phyloP scores from a whole-genome alignment of 2,113 vertebrate genomes.

The Pomatorhinus ruficollis region DNA sequence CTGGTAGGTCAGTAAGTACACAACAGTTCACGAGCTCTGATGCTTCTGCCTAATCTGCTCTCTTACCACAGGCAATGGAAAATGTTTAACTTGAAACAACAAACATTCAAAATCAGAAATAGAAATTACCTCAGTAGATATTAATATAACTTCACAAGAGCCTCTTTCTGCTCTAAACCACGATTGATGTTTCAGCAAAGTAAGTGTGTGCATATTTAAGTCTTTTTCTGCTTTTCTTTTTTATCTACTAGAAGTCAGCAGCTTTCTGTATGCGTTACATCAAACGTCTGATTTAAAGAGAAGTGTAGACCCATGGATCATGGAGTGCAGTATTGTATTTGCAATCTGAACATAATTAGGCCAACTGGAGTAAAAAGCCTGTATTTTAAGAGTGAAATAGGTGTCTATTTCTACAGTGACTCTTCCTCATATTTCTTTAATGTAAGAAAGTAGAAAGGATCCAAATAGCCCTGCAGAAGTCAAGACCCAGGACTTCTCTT shows the following conservation, averaged over 20 bases:
- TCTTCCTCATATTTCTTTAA: not conserved
- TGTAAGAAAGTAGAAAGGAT: not conserved
- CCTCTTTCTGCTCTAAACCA: not conserved
- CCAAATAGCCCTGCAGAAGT: not conserved
- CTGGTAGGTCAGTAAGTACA: constrained; percentile 1
- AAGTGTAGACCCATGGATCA: not conserved
- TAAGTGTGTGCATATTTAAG: not conserved
- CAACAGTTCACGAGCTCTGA: not conserved
- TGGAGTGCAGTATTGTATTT: accelerated
- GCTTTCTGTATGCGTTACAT: not conserved
- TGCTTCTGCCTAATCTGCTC: constrained; percentile 46
- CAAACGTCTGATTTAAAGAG: not conserved
- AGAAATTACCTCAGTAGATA: constrained; percentile 51
- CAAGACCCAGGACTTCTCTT: not conserved
- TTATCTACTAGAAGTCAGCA: not conserved
- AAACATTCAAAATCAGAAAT: constrained; percentile 55
- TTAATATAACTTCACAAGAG: constrained; percentile 44
- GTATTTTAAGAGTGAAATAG: not conserved
- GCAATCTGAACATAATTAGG: not conserved
- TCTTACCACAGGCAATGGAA: constrained; percentile 47
- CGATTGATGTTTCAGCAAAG: not conserved
- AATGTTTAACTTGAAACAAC: constrained; percentile 61
- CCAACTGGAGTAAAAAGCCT: not conserved
- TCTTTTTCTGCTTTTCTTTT: not conserved
- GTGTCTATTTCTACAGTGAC: not conserved